Percentiles rank a stretch among this genome's conserved stretches.
phyloP scores from a whole-genome alignment of 2,113 vertebrate genomes.

The Engystomops pustulosus region DNA sequence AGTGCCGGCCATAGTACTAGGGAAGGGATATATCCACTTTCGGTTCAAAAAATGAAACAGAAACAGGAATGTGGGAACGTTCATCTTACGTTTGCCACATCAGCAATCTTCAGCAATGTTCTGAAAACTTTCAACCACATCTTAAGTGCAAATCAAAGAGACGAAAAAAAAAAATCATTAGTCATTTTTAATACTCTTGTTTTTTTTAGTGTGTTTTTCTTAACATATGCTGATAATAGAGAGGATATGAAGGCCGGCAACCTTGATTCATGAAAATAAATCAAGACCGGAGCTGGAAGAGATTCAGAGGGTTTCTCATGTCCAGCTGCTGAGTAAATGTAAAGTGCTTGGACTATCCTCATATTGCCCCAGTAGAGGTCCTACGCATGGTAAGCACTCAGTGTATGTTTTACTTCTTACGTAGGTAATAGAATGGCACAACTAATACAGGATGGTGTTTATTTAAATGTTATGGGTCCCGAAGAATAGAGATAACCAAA shows the following conservation, averaged over 20 bases:
- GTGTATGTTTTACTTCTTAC: no score
- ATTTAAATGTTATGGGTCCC: no score
- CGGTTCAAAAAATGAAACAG: not conserved
- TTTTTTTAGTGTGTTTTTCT: not conserved
- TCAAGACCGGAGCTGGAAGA: not conserved
- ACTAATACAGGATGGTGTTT: no score
- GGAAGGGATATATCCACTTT: slow-evolving; percentile 6
- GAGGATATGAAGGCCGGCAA: slow-evolving; percentile 4
- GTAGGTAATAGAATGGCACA: not conserved
- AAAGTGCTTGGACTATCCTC: not conserved
- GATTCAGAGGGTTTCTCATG: slow-evolving; percentile 24
- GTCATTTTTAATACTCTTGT: not conserved
- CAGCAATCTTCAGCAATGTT: slow-evolving; percentile 38
- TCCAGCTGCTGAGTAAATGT: slow-evolving; percentile 14
- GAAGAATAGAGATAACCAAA: no score
- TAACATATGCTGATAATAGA: slow-evolving; percentile 34
- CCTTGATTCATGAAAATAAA: slow-evolving; percentile 43
- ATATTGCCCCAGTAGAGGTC: not conserved
- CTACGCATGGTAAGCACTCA: not conserved
- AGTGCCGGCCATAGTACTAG: slow-evolving; percentile 59
- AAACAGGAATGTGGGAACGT: slow-evolving; percentile 36
- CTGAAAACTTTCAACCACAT: slow-evolving; percentile 30
- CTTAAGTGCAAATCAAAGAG: slow-evolving; percentile 24
- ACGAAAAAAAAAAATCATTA: not conserved
- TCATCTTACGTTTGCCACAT: slow-evolving; percentile 29